phyloP scores from a whole-genome alignment of 2,113 vertebrate species.

The Fregetta grallaria region DNA sequence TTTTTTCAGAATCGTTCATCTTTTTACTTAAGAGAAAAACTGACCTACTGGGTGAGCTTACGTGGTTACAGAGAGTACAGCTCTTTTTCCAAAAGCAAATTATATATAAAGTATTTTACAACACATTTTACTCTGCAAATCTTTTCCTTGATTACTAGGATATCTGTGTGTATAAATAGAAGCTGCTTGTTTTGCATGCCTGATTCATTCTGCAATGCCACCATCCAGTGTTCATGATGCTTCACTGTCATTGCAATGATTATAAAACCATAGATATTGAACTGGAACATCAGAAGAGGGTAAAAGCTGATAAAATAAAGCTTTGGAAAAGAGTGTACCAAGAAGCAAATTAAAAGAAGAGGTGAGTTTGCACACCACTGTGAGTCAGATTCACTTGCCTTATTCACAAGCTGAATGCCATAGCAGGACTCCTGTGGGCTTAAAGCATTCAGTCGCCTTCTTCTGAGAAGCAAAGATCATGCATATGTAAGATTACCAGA shows the following conservation, averaged over 20 bases:
- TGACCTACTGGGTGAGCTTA: background rate
- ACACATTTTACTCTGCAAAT: background rate
- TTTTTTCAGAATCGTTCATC: background rate
- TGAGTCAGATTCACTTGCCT: background rate
- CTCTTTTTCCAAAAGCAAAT: background rate
- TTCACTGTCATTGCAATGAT: background rate
- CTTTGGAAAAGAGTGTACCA: background rate
- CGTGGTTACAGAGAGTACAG: background rate
- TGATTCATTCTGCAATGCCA: constrained; percentile 44
- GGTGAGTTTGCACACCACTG: background rate
- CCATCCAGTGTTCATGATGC: constrained; percentile 21
- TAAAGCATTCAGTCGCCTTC: background rate
- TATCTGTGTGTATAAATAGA: background rate
- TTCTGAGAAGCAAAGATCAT: background rate
- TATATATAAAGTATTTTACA: background rate
- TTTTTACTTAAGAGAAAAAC: constrained; percentile 11
- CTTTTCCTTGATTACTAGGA: background rate
- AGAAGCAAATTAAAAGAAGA: background rate
- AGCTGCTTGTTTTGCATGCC: background rate
- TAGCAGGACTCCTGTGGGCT: background rate
- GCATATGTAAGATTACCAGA: background rate
- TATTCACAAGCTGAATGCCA: background rate
- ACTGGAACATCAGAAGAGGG: background rate
- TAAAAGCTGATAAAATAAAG: background rate
- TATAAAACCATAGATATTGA: background rate